Base-by-base conservation (phyloP, 2,797 vertebrate species). In the Pipistrellus nathusii region DNA sequence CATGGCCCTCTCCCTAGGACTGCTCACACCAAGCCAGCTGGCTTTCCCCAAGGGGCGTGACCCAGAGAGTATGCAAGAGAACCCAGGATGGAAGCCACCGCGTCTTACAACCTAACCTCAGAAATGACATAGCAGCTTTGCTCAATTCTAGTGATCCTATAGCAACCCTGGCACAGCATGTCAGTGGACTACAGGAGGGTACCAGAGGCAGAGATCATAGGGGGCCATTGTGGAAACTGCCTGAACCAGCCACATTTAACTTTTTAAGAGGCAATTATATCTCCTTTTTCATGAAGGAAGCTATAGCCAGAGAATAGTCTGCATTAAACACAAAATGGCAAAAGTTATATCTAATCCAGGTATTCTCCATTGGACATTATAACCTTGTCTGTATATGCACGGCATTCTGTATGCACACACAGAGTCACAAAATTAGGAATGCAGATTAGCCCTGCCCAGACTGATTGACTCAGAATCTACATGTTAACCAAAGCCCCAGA, bases 281-380 rank as follows among this genome's bases (percentile, higher is more conserved):
- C 59, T 87, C 23, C 38, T 90, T 76, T 94, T 84, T 81, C 23
- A 57, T 25, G 20, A 93, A 76, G 83, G 9, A 80, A 25, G 3
- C 13, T 68, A 51, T 41, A 75, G 69, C 14, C 30, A 85, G 38
- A 77, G 17, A 94, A 35, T 17, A 90, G n/a, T 88, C 46, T 83
- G 23, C 90, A 80, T 86, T 90, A 59, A 95, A 93, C 88, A 68
- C 75, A 85, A 91, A 88, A 80, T 83, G 44, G 75, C 20, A 88
- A 35, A 77, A 41, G 11, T 77, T 85, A 35, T 32, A 32, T 75
- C 8, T 59, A 88, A 77, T 62, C 7, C 12, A 17, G 14, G 12
- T 18, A 38, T 85, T 81, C 51, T 71, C 88, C 32, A 53, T 85
- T 94, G 81, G 57, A 51, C 53, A 82, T 32, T 73, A 2, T 51